Base-by-base conservation (phyloP, 2,113 vertebrate genomes). In the Bubo bubo region DNA sequence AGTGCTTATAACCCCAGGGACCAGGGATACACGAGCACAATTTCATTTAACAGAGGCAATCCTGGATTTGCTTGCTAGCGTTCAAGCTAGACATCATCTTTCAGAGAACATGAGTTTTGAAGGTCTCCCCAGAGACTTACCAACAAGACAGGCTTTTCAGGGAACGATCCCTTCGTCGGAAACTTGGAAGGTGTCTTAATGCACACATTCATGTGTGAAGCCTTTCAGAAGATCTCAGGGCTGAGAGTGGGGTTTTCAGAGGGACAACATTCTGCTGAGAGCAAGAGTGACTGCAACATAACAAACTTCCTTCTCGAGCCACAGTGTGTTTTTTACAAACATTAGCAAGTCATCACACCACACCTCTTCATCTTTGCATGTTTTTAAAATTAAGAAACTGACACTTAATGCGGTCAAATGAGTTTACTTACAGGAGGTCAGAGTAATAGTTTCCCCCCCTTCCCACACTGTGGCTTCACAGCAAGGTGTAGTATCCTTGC, bases 401-500 rank as follows among this genome's bases (percentile, higher is more conserved):
- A 37, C 35, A 71, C 8, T 53, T 28, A 32, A 14, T 32, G 22
- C 2, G 2, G 32, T 47, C 47, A 75, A 56, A 86, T 67, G 24
- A 35, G 12, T 62, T 70, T 86, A 43, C 17, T 55, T 24, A 50
- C 11, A 84, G 60, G 26, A 90, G 13, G 39, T 26, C 8, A 5
- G 15, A 16, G 14, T 17, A 8, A 39, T 17, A 28, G 6, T n/a
- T 52, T 77, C 55, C 24, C 37, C 56, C 30, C 41, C 17, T 68
- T 50, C 19, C 35, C 37, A 12, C 4, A 12, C 35, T 32, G 14
- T 27, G 22, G 50, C 26, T 77, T 41, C 4, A 6, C 30, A 56
- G 27, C 4, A 28, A 64, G 4, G 8, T 43, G 20, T 8, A 83
- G 27, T 35, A 52, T 5, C 53, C 34, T 76, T 0, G 0, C 19